These are phyloP conservation scores for Oppia nitens DNA, from an alignment of 1,140 invertebrate species.

Conservation along the genomic window DNA sequence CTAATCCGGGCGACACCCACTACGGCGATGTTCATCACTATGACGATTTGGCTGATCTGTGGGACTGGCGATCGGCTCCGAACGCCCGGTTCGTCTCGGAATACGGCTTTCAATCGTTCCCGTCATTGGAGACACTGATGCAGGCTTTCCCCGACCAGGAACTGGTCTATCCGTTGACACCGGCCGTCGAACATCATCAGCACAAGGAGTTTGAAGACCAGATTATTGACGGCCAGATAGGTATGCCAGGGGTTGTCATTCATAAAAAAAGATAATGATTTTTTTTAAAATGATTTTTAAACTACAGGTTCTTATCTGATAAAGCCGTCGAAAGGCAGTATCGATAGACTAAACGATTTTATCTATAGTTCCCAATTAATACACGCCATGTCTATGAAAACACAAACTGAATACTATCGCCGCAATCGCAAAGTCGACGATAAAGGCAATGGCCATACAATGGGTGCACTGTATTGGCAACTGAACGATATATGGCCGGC, in stretches of 20 bases:
- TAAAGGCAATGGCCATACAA: constrained; percentile 48
- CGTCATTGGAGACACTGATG: constrained; percentile 43
- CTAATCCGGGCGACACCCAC: constrained; percentile 54
- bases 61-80: constrained; percentile 59
- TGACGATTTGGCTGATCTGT: constrained; percentile 53
- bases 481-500: constrained; percentile 96
- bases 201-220: constrained; percentile 58
- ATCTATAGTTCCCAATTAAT: constrained; percentile 41
- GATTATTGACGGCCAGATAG: too few species aligned
- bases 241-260: too few species aligned
- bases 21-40: constrained; percentile 54
- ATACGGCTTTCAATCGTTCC: constrained; percentile 83
- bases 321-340: constrained; percentile 19
- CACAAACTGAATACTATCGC: constrained; percentile 74
- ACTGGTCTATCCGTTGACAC: constrained; percentile 39
- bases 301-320: too few species aligned
- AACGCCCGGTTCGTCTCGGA: constrained; percentile 76
- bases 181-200: constrained; percentile 51
- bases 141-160: constrained; percentile 39
- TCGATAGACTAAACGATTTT: constrained; percentile 16
- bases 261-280: too few species aligned
- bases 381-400: constrained; percentile 69
- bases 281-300: too few species aligned
- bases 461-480: too few species aligned
- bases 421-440: constrained; percentile 31